Evolutionary conservation across 2,797 vertebrate species (phyloP).

Genomic region (Rhynchonycteris naso): DNA sequence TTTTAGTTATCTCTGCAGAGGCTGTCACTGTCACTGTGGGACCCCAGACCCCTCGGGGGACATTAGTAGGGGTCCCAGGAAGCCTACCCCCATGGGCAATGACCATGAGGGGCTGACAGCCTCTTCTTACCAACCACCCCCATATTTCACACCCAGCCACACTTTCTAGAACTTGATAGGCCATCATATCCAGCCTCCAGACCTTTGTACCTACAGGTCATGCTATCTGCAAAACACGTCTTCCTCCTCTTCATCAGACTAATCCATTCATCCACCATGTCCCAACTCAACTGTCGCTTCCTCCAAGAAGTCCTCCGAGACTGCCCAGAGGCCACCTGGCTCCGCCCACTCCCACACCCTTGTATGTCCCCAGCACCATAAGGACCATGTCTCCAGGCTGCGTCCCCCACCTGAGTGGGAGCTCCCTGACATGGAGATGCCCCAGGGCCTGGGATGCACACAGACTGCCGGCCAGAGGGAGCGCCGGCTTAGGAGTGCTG

Average conservation of each 20-base stretch:
- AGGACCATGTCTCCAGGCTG: background rate
- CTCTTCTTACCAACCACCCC: background rate
- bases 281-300: background rate
- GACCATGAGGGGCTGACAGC: background rate
- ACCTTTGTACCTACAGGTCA: background rate
- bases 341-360: no score
- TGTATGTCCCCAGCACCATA: rapidly evolving
- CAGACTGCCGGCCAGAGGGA: background rate
- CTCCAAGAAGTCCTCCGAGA: background rate
- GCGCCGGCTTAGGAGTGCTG: background rate
- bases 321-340: rapidly evolving
- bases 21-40: background rate
- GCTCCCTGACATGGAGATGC: rapidly evolving
- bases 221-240: background rate
- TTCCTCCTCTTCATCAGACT: background rate
- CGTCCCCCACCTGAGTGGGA: rapidly evolving
- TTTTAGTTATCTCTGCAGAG: background rate
- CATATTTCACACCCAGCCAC: background rate
- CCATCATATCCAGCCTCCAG: background rate
- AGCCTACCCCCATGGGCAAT: background rate
- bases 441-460: rapidly evolving
- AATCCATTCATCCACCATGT: no score
- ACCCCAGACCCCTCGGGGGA: background rate
- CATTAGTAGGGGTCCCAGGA: background rate
- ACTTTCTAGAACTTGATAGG: background rate